Evolutionary conservation across 2,888 invertebrate genomes (phyloP), one percentile per base, ranked within the genome.

Genomic region (Drosophila nr. medialis): DNA sequence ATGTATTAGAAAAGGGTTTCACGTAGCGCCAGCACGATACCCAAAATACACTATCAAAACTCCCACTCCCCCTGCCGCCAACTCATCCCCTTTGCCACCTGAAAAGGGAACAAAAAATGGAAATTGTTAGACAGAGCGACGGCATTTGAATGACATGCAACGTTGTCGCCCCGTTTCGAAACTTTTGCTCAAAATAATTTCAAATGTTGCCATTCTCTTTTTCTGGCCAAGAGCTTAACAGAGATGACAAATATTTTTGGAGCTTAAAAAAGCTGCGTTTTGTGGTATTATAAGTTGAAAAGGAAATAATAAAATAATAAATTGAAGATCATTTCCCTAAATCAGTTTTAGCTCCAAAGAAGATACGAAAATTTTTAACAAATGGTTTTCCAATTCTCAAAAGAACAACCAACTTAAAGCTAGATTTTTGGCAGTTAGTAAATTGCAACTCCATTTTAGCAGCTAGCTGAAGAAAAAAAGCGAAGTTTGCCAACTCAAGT

Each of bases 141-240:
- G 73, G 86, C 79, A 74, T 84, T 84, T 81, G 81, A 86, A 85
- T 85, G 85, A 86, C 86, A 85, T 83, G 85, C 84, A 86, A 83
- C 83, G 63, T 80, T 78, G 86, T 86, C 84, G 72, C 84, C 77
- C 72, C 70, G 63, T 38, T 56, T 45, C 49, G 48, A 79, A 83
- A 69, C 79, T 86, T 75, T 62, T 68, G 27, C 56, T 63, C 64
- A 71, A 86, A 85, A 86, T 82, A 73, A 80, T 86, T 80, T 72
- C 66, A 53, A 69, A 75, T 64, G 64, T 64, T 67, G 55, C 18
- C 49, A 45, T 45, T 54, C 50, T 34, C 30, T 50, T 32, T 64
- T 66, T 61, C 42, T 15, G 2, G 1, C 30, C 64, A 59, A 64
- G 69, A 64, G 65, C 65, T 73, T 72, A 42, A 45, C 50, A 27